phyloP scores from a whole-genome alignment of 2,113 vertebrate species.

The Megaceryle maxima region DNA sequence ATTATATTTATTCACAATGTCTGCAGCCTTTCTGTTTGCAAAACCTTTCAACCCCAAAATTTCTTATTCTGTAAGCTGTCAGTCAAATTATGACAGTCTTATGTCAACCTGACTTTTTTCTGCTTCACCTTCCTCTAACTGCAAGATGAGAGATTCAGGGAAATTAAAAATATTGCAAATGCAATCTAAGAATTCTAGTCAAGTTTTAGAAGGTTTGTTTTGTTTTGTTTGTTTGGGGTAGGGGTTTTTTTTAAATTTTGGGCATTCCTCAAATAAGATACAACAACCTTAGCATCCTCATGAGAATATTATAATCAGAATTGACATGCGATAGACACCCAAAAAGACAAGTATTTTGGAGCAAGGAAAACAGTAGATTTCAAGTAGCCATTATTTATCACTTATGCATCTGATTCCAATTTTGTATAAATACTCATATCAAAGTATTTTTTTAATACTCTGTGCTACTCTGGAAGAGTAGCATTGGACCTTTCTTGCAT shows the following conservation, averaged over 20 bases:
- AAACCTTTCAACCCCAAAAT: neutral
- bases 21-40: neutral
- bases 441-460: neutral
- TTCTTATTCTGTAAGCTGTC: neutral
- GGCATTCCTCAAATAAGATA: neutral
- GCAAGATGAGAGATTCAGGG: neutral
- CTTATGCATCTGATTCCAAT: neutral
- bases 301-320: neutral
- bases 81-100: neutral
- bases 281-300: neutral
- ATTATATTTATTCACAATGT: neutral
- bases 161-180: neutral
- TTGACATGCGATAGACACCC: neutral
- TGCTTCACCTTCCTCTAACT: neutral
- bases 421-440: neutral
- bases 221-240: neutral
- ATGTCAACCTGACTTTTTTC: neutral
- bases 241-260: neutral
- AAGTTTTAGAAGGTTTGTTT: neutral
- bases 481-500: neutral
- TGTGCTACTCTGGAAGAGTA: neutral
- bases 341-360: neutral
- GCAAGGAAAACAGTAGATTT: neutral
- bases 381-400: neutral
- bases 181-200: neutral